phyloP scores from a whole-genome alignment of 2,888 invertebrate genomes.

The Drosophila kokeensis region DNA sequence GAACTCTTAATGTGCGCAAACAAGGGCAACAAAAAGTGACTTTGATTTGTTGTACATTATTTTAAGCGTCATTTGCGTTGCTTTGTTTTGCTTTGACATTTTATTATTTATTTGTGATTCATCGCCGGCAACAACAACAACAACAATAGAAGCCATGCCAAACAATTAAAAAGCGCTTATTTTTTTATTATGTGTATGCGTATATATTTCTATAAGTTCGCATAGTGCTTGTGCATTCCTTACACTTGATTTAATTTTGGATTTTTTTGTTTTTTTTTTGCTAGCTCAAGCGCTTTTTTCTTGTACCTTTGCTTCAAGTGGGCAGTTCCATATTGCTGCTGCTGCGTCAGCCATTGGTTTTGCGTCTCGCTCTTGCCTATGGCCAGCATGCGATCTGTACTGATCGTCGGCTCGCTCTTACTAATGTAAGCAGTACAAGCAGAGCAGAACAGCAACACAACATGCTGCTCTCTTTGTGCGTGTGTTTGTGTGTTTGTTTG shows the following conservation, averaged over 20 bases:
- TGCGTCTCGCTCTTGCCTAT: slow-evolving; percentile 68
- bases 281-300: slow-evolving; percentile 25
- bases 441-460: slow-evolving; percentile 48
- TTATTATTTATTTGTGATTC: slow-evolving; percentile 61
- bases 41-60: slow-evolving; percentile 66
- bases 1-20: slow-evolving; percentile 55
- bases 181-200: slow-evolving; percentile 49
- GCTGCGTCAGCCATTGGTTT: slow-evolving; percentile 77
- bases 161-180: slow-evolving; percentile 74
- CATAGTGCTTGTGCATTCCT: slow-evolving; percentile 25
- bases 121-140: slow-evolving; percentile 50
- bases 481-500: slow-evolving; percentile 35
- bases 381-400: slow-evolving; percentile 46
- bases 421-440: slow-evolving; percentile 21
- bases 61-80: slow-evolving; percentile 50
- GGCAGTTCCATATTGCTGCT: slow-evolving; percentile 49
- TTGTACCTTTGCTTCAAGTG: slow-evolving; percentile 51
- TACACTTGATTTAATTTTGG: slow-evolving; percentile 16
- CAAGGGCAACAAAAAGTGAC: slow-evolving; percentile 47
- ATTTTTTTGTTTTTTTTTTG: slow-evolving; percentile 7
- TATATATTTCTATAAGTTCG: slow-evolving; percentile 45
- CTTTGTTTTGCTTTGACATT: slow-evolving; percentile 59
- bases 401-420: slow-evolving; percentile 61
- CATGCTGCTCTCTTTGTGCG: slow-evolving; percentile 22
- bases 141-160: slow-evolving; percentile 44